These are phyloP conservation scores for Cuniculus paca DNA, from an alignment of 2,797 vertebrate genomes.

Conservation along the genomic window DNA sequence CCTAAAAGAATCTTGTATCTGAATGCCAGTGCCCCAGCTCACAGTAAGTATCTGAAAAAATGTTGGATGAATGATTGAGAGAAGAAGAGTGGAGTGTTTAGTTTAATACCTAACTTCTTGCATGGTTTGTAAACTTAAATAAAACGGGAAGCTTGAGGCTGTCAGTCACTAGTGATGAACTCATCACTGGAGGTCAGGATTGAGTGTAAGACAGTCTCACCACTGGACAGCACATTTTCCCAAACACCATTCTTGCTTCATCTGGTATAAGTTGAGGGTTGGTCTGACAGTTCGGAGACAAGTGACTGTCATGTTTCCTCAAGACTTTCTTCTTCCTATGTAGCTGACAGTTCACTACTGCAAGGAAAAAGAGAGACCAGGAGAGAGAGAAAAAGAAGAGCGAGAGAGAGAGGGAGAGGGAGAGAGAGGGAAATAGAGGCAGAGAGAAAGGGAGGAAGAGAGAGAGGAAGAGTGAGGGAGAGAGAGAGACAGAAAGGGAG, in stretches of 20 bases:
- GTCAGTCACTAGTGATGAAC: conserved; percentile 80
- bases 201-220: conserved; percentile 58
- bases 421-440: neutral
- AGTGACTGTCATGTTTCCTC: neutral
- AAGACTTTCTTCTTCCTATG: neutral
- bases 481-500: neutral
- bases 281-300: accelerated
- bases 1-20: neutral
- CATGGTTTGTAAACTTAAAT: conserved; percentile 61
- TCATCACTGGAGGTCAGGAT: conserved; percentile 67
- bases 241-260: conserved; percentile 68
- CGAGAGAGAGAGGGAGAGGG: neutral
- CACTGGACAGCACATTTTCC: neutral
- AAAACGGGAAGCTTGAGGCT: conserved; percentile 73
- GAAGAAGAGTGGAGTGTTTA: neutral
- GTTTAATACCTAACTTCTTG: neutral
- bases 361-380: neutral
- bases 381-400: neutral
- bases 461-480: too few species aligned
- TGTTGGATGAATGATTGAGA: neutral
- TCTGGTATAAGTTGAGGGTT: conserved; percentile 45
- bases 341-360: neutral
- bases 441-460: neutral
- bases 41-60: neutral
- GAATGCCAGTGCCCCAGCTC: neutral